Evolutionary conservation across 2,888 invertebrate genomes (phyloP).

Genomic region (Aphodius sticticus): DNA sequence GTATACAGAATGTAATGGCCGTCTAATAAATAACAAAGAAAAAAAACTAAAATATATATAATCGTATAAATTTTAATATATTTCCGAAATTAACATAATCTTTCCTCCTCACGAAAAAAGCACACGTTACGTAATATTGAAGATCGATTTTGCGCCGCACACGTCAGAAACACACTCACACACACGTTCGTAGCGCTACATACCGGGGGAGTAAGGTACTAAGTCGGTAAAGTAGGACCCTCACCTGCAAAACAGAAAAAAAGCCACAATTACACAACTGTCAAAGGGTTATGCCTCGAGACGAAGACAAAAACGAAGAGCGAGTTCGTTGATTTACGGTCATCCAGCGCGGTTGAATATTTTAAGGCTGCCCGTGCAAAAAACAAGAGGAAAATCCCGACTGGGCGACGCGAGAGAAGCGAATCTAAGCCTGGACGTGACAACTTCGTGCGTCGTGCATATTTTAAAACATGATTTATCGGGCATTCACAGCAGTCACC

Average conservation of each 20-base stretch:
- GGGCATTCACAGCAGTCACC: slow-evolving; percentile 8
- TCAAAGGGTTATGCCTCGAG: not conserved
- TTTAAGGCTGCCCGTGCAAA: not conserved
- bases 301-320: not conserved
- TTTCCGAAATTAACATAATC: slow-evolving; percentile 4
- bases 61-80: slow-evolving; percentile 4
- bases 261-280: slow-evolving; percentile 4
- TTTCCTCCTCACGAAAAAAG: not conserved
- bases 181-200: slow-evolving; percentile 4
- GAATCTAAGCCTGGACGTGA: slow-evolving; percentile 51
- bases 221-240: slow-evolving; percentile 4
- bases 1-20: slow-evolving; percentile 4
- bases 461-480: slow-evolving; percentile 57
- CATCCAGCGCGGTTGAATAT: slow-evolving; percentile 41
- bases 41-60: not conserved
- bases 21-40: slow-evolving; percentile 4
- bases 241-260: not conserved
- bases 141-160: not conserved
- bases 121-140: not conserved
- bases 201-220: not conserved
- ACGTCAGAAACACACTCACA: not conserved
- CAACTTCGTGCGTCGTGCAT: slow-evolving; percentile 52
- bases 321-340: not conserved
- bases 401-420: slow-evolving; percentile 45
- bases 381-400: not conserved